Percentiles rank a stretch among this genome's conserved stretches.
These are phyloP conservation scores for Napeogenes sylphis DNA, from an alignment of 2,888 invertebrate species.

Conservation along the genomic window DNA sequence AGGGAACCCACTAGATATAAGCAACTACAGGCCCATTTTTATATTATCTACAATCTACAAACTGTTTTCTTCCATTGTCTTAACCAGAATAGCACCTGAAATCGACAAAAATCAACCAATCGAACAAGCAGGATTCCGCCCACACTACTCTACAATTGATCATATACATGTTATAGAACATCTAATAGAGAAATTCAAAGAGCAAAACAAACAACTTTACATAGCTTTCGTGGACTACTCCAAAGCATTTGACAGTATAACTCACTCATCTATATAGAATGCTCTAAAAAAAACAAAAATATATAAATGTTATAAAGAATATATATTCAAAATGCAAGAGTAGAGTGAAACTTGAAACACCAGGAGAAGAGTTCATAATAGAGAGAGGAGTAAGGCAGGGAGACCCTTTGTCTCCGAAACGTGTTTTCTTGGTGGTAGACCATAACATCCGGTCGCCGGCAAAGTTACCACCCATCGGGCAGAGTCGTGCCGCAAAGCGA, in stretches of 20 bases:
- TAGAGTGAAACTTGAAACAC: constrained; percentile 5
- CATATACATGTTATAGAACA: constrained; percentile 9
- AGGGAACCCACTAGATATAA: constrained; percentile 2
- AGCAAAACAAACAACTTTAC: constrained; percentile 1
- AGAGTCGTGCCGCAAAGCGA: no score
- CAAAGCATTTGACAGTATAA: constrained; percentile 10
- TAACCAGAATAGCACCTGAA: no score
- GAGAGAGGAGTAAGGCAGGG: constrained; percentile 4
- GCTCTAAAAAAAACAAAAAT: not conserved
- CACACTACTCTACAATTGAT: constrained; percentile 7
- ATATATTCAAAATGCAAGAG: not conserved
- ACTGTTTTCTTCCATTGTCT: no score
- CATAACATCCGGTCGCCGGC: no score
- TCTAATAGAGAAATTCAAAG: constrained; percentile 6
- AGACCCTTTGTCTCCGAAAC: no score
- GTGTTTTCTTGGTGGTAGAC: no score
- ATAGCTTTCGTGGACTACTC: constrained; percentile 8
- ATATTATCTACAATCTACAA: no score
- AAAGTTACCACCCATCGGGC: no score
- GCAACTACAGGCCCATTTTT: no score
- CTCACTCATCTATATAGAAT: constrained; percentile 8
- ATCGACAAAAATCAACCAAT: no score
- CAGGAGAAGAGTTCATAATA: not conserved
- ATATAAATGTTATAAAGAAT: constrained; percentile 5
- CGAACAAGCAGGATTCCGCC: no score